Conservation (phyloP, 1,140 invertebrate species). For the Drosophila parabipectinata region DNA sequence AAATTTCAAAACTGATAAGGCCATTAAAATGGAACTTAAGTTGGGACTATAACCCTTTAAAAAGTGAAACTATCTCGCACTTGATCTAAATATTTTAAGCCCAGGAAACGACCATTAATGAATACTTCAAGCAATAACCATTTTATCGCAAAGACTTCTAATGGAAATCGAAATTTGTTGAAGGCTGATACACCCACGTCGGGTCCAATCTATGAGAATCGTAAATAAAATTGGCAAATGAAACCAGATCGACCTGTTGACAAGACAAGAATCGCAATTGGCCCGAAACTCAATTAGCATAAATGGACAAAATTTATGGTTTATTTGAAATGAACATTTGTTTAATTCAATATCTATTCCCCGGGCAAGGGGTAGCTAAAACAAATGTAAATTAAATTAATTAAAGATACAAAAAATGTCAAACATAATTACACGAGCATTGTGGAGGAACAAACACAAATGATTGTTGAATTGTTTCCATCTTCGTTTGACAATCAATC, state of each 20-base stretch:
- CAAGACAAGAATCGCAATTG: conserved; percentile 56
- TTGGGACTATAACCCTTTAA: neutral
- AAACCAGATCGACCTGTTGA: conserved; percentile 66
- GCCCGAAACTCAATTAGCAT: conserved; percentile 59
- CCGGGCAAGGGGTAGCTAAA: conserved; percentile 14
- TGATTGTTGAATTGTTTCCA: conserved; percentile 17
- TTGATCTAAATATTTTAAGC: conserved; percentile 21
- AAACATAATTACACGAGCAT: conserved; percentile 51
- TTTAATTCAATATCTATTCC: conserved; percentile 32
- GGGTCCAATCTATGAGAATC: conserved; percentile 3
- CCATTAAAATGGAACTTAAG: neutral
- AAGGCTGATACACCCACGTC: conserved; percentile 40
- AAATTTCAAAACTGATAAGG: conserved; percentile 4
- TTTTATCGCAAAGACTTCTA: conserved; percentile 5
- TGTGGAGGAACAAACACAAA: conserved; percentile 25
- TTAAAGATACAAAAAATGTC: conserved; percentile 44
- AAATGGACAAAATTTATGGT: conserved; percentile 63
- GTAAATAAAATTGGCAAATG: conserved; percentile 47
- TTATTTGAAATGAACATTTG: conserved; percentile 65
- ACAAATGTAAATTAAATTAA: conserved; percentile 32
- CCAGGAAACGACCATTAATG: conserved; percentile 36
- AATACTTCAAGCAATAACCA: conserved; percentile 33
- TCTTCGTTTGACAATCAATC: conserved; percentile 39
- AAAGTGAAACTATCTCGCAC: neutral
- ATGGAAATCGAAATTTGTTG: conserved; percentile 2